These are phyloP conservation scores for Chelon auratus DNA, from an alignment of 2,797 vertebrate genomes.

Conservation along the genomic window DNA sequence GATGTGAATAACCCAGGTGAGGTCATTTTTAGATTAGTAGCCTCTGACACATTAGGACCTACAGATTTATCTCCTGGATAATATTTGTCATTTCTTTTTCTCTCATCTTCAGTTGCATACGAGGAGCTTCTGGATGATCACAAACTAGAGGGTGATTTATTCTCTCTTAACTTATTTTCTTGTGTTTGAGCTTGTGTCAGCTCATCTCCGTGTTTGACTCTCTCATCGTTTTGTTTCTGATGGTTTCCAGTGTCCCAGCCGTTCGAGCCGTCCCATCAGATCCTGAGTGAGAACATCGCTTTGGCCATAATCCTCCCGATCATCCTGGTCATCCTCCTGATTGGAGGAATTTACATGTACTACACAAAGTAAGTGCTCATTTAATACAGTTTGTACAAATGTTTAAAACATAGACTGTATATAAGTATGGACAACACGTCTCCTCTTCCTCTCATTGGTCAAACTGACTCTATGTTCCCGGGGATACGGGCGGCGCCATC, in stretches of 20 bases:
- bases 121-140: slow-evolving; percentile 93
- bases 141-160: slow-evolving; percentile 89
- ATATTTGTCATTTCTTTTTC: slow-evolving; percentile 23
- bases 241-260: slow-evolving; percentile 88
- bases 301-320: slow-evolving; percentile 93
- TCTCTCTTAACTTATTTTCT: background rate
- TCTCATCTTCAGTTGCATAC: slow-evolving; percentile 85
- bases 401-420: background rate
- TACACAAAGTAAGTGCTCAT: slow-evolving; percentile 90
- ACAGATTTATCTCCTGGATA: background rate
- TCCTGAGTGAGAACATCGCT: slow-evolving; percentile 93
- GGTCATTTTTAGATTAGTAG: too few species aligned
- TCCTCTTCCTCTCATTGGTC: too few species aligned
- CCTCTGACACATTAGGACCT: too few species aligned
- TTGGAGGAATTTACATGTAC: slow-evolving; percentile 94
- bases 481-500: too few species aligned
- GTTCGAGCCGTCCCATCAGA: slow-evolving; percentile 91
- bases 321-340: slow-evolving; percentile 92
- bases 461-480: too few species aligned
- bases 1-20: too few species aligned
- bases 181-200: background rate
- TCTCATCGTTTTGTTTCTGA: background rate
- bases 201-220: background rate
- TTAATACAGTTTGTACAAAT: background rate
- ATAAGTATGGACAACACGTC: too few species aligned